Evolutionary conservation across 2,797 vertebrate species (phyloP).

Genomic region (Ceyx erithaca): DNA sequence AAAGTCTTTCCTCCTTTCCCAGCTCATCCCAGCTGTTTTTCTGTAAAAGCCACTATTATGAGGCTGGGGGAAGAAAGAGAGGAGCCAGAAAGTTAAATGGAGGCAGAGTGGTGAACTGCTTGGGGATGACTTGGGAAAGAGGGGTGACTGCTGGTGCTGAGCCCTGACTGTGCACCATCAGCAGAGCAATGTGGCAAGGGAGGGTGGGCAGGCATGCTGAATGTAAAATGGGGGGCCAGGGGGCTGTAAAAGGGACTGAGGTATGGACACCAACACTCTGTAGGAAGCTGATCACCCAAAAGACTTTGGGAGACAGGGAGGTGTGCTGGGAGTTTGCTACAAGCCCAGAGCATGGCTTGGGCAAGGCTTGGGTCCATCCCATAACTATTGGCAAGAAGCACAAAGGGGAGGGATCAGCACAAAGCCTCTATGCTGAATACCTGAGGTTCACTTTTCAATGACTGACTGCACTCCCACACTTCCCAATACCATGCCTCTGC

Average conservation of each 20-base stretch:
- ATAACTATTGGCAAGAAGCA: accelerated
- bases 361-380: neutral
- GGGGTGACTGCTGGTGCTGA: neutral
- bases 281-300: neutral
- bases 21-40: neutral
- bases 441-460: neutral
- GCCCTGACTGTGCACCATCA: neutral
- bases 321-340: neutral
- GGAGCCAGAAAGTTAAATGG: neutral
- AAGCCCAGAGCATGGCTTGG: neutral
- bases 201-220: neutral
- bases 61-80: neutral
- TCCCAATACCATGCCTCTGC: accelerated
- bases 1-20: neutral
- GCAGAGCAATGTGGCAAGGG: accelerated
- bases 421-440: neutral
- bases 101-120: neutral
- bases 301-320: neutral
- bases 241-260: neutral
- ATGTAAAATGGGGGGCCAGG: neutral
- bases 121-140: neutral
- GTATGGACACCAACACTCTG: neutral
- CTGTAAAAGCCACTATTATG: neutral
- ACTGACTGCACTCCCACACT: neutral
- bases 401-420: neutral